Conservation (phyloP, 2,797 vertebrate species). For the Hydrocynus forskahlii region DNA sequence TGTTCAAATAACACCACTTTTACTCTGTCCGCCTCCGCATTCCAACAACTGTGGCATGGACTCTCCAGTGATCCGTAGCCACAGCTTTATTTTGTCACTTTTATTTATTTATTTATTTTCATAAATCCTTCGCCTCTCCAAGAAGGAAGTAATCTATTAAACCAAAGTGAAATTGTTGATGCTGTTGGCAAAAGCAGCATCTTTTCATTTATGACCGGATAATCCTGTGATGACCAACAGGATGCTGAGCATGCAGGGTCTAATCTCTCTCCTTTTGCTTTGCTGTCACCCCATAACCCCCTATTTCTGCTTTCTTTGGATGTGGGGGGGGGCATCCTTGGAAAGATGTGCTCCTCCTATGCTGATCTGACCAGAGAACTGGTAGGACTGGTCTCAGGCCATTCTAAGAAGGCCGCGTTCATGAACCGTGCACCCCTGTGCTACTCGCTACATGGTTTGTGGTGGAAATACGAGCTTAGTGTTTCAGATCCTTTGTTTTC, state of each 20-base stretch:
- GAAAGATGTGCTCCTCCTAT: too few species aligned
- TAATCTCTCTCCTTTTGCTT: slow-evolving; percentile 16
- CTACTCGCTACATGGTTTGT: slow-evolving; percentile 32
- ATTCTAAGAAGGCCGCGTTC: not conserved
- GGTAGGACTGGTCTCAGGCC: not conserved
- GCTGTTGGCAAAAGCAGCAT: not conserved
- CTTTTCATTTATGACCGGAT: not conserved
- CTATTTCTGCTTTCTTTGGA: not conserved
- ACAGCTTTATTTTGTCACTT: not conserved
- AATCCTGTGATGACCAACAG: slow-evolving; percentile 4
- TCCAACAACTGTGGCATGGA: not conserved
- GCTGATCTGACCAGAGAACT: not conserved
- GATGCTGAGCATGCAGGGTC: slow-evolving; percentile 9
- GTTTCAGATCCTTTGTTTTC: slow-evolving; percentile 50
- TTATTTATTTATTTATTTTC: not conserved
- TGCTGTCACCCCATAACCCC: not conserved
- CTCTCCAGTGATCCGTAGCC: not conserved
- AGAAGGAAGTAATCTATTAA: not conserved
- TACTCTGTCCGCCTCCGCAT: not conserved
- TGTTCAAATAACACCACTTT: not conserved
- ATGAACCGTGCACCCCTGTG: not conserved
- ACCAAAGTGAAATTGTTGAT: not conserved
- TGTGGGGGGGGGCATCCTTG: too few species aligned
- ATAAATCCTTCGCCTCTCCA: not conserved
- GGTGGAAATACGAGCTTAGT: slow-evolving; percentile 39